A percentile compares a stretch with the other conserved stretches of the same genome.
Evolutionary conservation across 1,140 invertebrate genomes (phyloP).

Genomic region (Ostrea edulis): DNA sequence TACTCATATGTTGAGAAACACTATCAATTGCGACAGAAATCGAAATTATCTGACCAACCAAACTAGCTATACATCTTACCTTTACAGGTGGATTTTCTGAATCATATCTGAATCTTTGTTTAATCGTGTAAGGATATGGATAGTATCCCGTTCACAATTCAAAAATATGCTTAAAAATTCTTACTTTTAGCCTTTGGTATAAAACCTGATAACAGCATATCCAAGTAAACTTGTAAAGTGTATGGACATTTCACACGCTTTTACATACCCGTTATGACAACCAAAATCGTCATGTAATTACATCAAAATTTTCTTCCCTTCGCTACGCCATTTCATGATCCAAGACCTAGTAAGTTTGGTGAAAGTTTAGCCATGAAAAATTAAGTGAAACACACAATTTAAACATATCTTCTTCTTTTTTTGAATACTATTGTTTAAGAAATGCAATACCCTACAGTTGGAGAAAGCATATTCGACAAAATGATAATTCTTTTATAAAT

Average conservation of each 20-base stretch:
- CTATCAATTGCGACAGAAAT: conserved; percentile 14
- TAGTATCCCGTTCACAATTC: neutral
- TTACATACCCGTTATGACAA: too few relatives aligned
- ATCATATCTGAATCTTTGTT: neutral
- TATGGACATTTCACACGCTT: too few relatives aligned
- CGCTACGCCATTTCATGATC: conserved; percentile 51
- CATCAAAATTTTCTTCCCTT: conserved; percentile 49
- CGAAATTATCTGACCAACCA: conserved; percentile 39
- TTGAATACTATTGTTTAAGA: too few relatives aligned
- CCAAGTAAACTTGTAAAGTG: too few relatives aligned
- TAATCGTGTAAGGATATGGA: neutral
- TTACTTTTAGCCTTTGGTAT: neutral
- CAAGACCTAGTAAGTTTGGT: conserved; percentile 51
- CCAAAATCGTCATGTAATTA: conserved; percentile 51
- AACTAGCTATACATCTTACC: conserved; percentile 14
- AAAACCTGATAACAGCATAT: too few relatives aligned
- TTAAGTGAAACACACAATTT: conserved; percentile 4
- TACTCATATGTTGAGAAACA: conserved; percentile 42
- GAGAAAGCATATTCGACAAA: too few relatives aligned
- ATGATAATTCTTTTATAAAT: too few relatives aligned
- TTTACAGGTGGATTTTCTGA: neutral
- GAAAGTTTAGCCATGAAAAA: too few relatives aligned
- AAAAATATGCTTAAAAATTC: neutral
- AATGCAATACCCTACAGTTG: too few relatives aligned
- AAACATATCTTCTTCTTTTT: neutral